Conservation (phyloP, 2,888 invertebrate genomes). For the Litoditis marina region DNA sequence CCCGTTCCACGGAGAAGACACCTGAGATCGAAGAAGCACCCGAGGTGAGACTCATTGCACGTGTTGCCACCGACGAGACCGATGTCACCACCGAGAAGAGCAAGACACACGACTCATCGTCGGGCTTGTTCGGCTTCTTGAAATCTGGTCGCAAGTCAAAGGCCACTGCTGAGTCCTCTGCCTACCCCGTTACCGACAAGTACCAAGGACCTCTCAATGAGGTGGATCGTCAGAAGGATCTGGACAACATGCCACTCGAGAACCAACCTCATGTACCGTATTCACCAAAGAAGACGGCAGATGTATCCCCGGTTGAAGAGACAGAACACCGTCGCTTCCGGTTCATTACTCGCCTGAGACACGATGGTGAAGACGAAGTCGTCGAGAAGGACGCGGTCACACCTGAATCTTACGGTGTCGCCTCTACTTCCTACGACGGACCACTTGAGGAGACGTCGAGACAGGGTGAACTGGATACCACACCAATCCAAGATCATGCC, state of each 20-base stretch:
- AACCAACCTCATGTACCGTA: no score
- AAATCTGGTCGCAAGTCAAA: no score
- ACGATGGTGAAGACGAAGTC: no score
- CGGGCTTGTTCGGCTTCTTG: no score
- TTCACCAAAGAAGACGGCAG: no score
- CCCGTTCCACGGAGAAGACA: slow-evolving; percentile 2
- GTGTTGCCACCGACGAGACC: slow-evolving; percentile 14
- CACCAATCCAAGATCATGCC: slow-evolving; percentile 18
- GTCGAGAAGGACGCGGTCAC: slow-evolving; percentile 11
- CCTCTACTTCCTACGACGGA: slow-evolving; percentile 13
- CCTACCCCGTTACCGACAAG: slow-evolving; percentile 1
- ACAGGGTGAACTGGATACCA: slow-evolving; percentile 12
- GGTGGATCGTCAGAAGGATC: slow-evolving; percentile 17
- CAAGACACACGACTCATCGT: no score
- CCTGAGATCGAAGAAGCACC: slow-evolving; percentile 11
- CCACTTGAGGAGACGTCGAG: slow-evolving; percentile 18
- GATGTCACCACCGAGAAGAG: no score
- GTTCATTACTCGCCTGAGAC: no score
- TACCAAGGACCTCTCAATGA: slow-evolving; percentile 20
- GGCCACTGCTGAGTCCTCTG: no score
- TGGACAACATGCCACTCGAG: no score
- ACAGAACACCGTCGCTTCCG: no score
- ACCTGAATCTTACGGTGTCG: slow-evolving; percentile 14
- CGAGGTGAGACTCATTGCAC: slow-evolving; percentile 20
- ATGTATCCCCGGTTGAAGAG: no score